Percentiles rank a stretch among this genome's conserved stretches.
Evolutionary conservation across 2,797 vertebrate genomes (phyloP).

Genomic region (Neosilurus mollespiculum): DNA sequence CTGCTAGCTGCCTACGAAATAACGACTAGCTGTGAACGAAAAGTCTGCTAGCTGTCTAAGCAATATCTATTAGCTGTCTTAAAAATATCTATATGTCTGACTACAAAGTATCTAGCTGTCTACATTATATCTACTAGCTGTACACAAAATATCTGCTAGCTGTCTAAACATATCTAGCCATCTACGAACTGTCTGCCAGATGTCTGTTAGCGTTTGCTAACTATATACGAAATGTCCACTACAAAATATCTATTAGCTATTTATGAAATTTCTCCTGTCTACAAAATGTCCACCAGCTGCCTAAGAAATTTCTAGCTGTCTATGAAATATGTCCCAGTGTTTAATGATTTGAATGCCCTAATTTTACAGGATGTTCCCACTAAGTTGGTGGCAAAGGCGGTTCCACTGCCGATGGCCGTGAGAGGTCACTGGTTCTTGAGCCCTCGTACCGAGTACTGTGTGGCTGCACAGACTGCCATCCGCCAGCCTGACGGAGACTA

Average conservation of each 20-base stretch:
- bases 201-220: background rate
- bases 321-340: too few relatives aligned
- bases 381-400: slow-evolving; percentile 87
- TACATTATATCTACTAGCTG: background rate
- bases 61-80: background rate
- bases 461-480: slow-evolving; percentile 84
- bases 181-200: too few relatives aligned
- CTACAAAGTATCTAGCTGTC: background rate
- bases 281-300: too few relatives aligned
- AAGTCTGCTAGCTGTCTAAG: background rate
- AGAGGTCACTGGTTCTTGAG: slow-evolving; percentile 88
- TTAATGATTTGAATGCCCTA: too few relatives aligned
- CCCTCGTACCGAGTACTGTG: slow-evolving; percentile 84
- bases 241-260: too few relatives aligned
- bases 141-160: background rate
- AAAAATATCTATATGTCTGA: background rate
- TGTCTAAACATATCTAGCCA: background rate
- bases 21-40: too few relatives aligned
- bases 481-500: slow-evolving; percentile 86
- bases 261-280: too few relatives aligned
- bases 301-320: background rate
- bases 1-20: background rate
- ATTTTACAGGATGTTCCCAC: slow-evolving; percentile 81
- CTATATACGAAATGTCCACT: background rate
- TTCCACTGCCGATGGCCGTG: slow-evolving; percentile 85